A percentile compares a stretch with the other conserved stretches of the same genome.
phyloP scores from a whole-genome alignment of 2,888 invertebrate genomes.

The Drosophila nr. perissopoda region DNA sequence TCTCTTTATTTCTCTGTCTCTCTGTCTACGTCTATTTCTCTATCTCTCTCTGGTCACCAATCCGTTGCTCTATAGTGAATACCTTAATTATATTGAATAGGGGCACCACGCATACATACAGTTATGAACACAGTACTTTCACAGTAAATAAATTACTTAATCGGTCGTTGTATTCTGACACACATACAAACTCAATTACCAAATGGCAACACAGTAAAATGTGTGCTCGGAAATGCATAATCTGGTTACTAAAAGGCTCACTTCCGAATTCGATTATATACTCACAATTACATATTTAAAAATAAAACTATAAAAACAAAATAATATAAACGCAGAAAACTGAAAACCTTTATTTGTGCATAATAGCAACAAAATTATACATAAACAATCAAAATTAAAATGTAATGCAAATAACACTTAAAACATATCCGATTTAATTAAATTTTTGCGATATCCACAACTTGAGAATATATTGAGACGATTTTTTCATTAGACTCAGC shows the following conservation, averaged over 20 bases:
- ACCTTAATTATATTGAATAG: conserved; percentile 36
- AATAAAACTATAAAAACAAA: not conserved
- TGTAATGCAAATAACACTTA: too few relatives aligned
- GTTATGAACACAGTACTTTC: conserved; percentile 10
- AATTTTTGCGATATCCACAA: too few relatives aligned
- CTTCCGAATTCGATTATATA: conserved; percentile 38
- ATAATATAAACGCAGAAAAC: not conserved
- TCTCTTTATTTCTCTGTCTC: not conserved
- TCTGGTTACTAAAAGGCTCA: conserved; percentile 44
- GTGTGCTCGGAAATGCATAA: conserved; percentile 44
- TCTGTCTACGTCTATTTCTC: not conserved
- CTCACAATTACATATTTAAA: conserved; percentile 16
- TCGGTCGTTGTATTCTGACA: conserved; percentile 6
- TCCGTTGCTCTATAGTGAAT: conserved; percentile 9
- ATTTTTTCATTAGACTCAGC: not conserved
- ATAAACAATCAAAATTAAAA: too few relatives aligned
- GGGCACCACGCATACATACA: conserved; percentile 27
- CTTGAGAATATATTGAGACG: too few relatives aligned
- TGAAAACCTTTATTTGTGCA: not conserved
- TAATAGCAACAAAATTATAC: too few relatives aligned
- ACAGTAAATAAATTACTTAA: conserved; percentile 37
- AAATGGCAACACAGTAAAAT: conserved; percentile 35
- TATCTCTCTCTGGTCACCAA: not conserved
- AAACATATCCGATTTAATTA: too few relatives aligned
- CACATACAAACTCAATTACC: conserved; percentile 34